Conservation (phyloP, 2,888 invertebrate genomes). For the Drosophila monieri region DNA sequence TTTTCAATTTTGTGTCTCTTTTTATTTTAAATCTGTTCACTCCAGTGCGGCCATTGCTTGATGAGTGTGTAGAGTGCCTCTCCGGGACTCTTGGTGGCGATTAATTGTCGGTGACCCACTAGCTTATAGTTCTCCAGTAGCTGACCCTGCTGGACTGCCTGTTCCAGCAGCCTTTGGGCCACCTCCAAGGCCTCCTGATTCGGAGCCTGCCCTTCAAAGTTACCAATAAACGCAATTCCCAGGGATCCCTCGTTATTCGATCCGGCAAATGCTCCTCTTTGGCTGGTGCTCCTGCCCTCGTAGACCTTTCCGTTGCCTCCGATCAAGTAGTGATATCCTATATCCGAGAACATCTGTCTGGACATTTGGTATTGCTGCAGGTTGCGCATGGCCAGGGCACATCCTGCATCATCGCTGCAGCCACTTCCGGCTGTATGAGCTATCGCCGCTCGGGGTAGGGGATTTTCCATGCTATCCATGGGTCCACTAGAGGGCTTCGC, state of each 20-base stretch:
- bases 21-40: slow-evolving; percentile 21
- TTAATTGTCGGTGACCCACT: slow-evolving; percentile 88
- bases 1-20: neutral
- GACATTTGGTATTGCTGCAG: slow-evolving; percentile 89
- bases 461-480: slow-evolving; percentile 83
- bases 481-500: slow-evolving; percentile 85
- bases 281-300: slow-evolving; percentile 89
- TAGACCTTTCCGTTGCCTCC: slow-evolving; percentile 91
- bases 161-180: slow-evolving; percentile 86
- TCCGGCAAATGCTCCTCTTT: slow-evolving; percentile 88
- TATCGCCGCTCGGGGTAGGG: slow-evolving; percentile 86
- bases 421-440: slow-evolving; percentile 87
- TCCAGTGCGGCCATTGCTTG: slow-evolving; percentile 88
- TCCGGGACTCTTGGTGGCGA: slow-evolving; percentile 89
- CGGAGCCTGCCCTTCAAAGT: slow-evolving; percentile 86
- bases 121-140: slow-evolving; percentile 87
- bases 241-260: slow-evolving; percentile 88
- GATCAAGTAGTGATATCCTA: slow-evolving; percentile 90
- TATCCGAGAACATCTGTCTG: slow-evolving; percentile 86
- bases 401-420: slow-evolving; percentile 84
- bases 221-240: slow-evolving; percentile 89
- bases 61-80: slow-evolving; percentile 86
- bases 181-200: slow-evolving; percentile 86
- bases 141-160: slow-evolving; percentile 86
- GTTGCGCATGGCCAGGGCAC: slow-evolving; percentile 85